phyloP scores from a whole-genome alignment of 2,113 vertebrate species.

The Aphyosemion australe region DNA sequence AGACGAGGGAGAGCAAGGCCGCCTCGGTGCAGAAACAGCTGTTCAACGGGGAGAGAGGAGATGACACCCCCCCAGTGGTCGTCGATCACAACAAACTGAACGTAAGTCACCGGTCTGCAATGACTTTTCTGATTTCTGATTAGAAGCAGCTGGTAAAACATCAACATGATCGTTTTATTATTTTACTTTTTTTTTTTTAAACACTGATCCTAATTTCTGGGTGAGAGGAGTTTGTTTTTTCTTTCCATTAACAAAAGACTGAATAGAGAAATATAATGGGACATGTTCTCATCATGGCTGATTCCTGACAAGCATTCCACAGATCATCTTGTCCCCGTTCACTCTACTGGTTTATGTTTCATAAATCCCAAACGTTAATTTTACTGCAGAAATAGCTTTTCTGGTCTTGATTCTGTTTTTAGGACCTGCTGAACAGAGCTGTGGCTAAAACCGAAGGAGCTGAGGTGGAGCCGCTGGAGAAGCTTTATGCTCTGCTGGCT shows the following conservation, averaged over 20 bases:
- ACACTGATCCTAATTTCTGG: not conserved
- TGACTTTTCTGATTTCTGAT: no score
- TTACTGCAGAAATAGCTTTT: no score
- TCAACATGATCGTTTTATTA: no score
- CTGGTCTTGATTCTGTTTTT: not conserved
- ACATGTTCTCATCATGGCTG: no score
- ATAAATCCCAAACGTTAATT: no score
- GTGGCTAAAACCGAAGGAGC: constrained; percentile 13
- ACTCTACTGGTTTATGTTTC: not conserved
- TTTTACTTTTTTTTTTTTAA: no score
- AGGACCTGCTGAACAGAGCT: constrained; percentile 40
- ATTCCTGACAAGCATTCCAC: no score
- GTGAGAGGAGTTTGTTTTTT: not conserved
- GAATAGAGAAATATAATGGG: not conserved
- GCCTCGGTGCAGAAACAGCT: constrained; percentile 16
- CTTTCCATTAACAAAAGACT: not conserved
- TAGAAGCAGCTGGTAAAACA: no score
- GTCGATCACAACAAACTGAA: constrained; percentile 76
- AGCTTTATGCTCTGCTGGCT: constrained; percentile 52
- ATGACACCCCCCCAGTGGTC: constrained; percentile 54
- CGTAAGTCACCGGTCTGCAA: constrained; percentile 56
- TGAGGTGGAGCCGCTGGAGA: constrained; percentile 54
- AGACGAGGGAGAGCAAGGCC: not conserved
- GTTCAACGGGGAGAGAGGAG: constrained; percentile 32
- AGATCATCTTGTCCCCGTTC: not conserved